Conservation (phyloP, 2,888 invertebrate genomes). For the Pyrgus malvae region DNA sequence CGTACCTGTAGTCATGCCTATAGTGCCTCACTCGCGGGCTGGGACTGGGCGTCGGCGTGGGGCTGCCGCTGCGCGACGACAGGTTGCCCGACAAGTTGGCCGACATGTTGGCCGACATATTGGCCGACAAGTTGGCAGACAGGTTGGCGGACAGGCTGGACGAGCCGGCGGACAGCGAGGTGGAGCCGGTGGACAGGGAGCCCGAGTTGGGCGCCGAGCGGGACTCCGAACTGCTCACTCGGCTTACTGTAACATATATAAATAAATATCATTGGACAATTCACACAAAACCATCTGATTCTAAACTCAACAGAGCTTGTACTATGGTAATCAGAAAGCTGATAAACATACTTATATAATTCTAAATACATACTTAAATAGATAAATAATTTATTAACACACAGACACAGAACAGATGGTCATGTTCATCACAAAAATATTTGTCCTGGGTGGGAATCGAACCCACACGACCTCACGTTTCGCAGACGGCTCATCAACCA, state of each 20-base stretch:
- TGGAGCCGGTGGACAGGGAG: neutral
- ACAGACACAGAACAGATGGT: no score
- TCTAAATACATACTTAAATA: no score
- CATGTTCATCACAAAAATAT: no score
- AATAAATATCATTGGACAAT: no score
- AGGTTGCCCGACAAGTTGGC: neutral
- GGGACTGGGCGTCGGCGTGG: slow-evolving; percentile 29
- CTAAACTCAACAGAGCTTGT: no score
- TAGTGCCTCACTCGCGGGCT: slow-evolving; percentile 37
- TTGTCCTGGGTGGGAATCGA: no score
- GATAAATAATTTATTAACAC: no score
- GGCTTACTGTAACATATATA: slow-evolving; percentile 7
- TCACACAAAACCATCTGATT: no score
- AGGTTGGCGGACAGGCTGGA: neutral
- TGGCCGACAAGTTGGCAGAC: neutral
- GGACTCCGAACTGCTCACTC: slow-evolving; percentile 2
- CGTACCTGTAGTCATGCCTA: slow-evolving; percentile 28
- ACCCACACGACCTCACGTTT: no score
- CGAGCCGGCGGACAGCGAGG: neutral
- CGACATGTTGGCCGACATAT: neutral
- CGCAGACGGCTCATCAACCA: no score
- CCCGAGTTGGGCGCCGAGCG: neutral
- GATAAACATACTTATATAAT: no score
- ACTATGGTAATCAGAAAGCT: no score
- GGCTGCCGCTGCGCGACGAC: slow-evolving; percentile 8